Conservation (phyloP, 2,888 invertebrate species). For the Cryptocephalus moraei region DNA sequence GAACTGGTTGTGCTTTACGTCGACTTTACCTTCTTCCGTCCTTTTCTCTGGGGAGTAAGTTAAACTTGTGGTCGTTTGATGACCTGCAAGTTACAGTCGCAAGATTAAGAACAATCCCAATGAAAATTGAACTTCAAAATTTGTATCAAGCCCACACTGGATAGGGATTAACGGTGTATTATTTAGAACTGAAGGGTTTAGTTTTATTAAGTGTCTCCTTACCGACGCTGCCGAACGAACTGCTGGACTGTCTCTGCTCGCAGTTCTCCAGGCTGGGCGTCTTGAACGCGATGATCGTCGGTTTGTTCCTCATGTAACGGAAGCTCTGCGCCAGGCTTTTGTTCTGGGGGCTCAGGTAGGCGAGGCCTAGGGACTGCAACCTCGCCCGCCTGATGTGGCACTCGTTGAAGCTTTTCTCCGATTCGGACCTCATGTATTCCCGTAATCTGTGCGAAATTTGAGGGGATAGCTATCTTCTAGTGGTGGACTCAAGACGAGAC, state of each 20-base stretch:
- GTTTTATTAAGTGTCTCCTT: constrained; percentile 21
- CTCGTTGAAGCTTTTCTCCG: constrained; percentile 66
- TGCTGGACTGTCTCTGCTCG: constrained; percentile 47
- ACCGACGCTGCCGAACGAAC: constrained; percentile 49
- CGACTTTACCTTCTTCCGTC: constrained; percentile 47
- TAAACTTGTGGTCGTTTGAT: constrained; percentile 28
- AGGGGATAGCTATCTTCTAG: too few relatives aligned
- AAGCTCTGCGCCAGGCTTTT: constrained; percentile 75
- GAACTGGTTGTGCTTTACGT: constrained; percentile 6
- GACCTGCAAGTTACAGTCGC: constrained; percentile 12
- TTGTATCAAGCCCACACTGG: too few relatives aligned
- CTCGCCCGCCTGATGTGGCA: constrained; percentile 53
- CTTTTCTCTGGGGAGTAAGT: constrained; percentile 41
- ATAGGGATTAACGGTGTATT: too few relatives aligned
- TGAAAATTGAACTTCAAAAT: too few relatives aligned
- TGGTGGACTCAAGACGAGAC: too few relatives aligned
- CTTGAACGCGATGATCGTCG: constrained; percentile 79
- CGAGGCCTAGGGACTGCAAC: constrained; percentile 53
- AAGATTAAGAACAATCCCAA: too few relatives aligned
- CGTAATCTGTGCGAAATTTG: constrained; percentile 42
- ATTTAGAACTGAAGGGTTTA: too few relatives aligned
- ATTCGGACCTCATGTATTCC: constrained; percentile 68
- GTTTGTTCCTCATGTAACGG: constrained; percentile 83
- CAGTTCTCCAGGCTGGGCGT: constrained; percentile 69
- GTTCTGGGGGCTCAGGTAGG: constrained; percentile 67